These are phyloP conservation scores for Tringa solitaria DNA, from an alignment of 2,113 vertebrate species.

Conservation along the genomic window DNA sequence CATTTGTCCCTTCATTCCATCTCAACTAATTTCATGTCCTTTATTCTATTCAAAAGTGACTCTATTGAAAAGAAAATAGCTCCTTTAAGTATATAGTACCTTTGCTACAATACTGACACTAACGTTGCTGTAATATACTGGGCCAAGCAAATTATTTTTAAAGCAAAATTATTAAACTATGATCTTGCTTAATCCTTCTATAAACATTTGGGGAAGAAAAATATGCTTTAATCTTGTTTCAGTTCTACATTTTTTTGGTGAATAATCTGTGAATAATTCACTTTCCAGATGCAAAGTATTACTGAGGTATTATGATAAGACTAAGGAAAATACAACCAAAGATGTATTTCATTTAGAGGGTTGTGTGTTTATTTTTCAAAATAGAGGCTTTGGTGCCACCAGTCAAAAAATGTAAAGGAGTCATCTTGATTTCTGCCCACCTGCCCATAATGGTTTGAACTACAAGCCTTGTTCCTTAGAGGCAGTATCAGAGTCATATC, in stretches of 20 bases:
- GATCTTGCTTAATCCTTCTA: constrained; percentile 62
- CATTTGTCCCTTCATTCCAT: not conserved
- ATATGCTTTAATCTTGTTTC: constrained; percentile 69
- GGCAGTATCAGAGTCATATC: not conserved
- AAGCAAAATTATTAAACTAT: constrained; percentile 61
- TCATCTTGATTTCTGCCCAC: constrained; percentile 5
- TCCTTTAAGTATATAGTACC: not conserved
- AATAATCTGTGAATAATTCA: constrained; percentile 63
- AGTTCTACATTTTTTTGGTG: constrained; percentile 51
- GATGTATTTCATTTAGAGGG: constrained; percentile 45
- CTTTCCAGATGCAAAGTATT: constrained; percentile 66
- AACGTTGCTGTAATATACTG: not conserved
- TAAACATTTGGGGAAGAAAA: constrained; percentile 59
- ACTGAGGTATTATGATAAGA: constrained; percentile 62
- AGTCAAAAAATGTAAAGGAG: not conserved
- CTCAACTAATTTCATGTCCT: not conserved
- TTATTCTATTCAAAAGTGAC: not conserved
- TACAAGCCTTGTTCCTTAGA: not conserved
- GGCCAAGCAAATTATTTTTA: constrained; percentile 58
- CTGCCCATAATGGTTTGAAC: not conserved
- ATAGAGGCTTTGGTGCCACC: not conserved
- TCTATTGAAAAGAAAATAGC: not conserved
- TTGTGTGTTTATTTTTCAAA: constrained; percentile 40
- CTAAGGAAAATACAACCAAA: constrained; percentile 44
- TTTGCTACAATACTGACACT: not conserved